phyloP scores from a whole-genome alignment of 2,113 vertebrate species.

The Fregetta grallaria region DNA sequence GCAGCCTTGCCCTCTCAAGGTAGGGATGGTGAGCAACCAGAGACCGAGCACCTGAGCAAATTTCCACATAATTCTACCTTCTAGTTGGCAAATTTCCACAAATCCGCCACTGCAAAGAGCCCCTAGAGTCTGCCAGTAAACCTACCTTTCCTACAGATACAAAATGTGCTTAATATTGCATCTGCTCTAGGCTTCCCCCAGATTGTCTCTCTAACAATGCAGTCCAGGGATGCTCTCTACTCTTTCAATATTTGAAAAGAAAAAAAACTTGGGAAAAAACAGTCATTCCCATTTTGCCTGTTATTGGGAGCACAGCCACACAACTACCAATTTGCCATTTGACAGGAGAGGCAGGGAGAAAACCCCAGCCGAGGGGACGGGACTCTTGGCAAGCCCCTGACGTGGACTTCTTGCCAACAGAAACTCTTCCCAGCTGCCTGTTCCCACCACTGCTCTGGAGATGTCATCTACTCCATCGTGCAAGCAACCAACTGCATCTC shows the following conservation, averaged over 20 bases:
- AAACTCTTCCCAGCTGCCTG: not conserved
- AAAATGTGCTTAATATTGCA: fast-evolving
- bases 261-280: not conserved
- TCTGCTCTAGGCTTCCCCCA: not conserved
- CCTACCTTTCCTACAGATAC: not conserved
- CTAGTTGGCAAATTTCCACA: not conserved
- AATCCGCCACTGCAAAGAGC: not conserved
- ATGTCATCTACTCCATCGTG: not conserved
- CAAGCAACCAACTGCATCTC: not conserved
- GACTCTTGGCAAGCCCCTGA: not conserved
- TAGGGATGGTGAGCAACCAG: not conserved
- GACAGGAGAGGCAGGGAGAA: not conserved
- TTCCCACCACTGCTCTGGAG: not conserved
- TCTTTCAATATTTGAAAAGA: not conserved
- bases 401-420: fast-evolving
- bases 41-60: not conserved
- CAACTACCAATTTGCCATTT: not conserved
- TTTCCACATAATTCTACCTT: not conserved
- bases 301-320: not conserved
- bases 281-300: not conserved
- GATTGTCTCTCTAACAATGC: not conserved
- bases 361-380: fast-evolving
- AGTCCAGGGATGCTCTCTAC: not conserved
- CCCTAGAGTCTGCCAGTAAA: not conserved
- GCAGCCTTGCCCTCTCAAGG: not conserved